Percentiles rank a stretch among this genome's conserved stretches.
Evolutionary conservation across 2,888 invertebrate species (phyloP).

Genomic region (Blastobasis adustella): DNA sequence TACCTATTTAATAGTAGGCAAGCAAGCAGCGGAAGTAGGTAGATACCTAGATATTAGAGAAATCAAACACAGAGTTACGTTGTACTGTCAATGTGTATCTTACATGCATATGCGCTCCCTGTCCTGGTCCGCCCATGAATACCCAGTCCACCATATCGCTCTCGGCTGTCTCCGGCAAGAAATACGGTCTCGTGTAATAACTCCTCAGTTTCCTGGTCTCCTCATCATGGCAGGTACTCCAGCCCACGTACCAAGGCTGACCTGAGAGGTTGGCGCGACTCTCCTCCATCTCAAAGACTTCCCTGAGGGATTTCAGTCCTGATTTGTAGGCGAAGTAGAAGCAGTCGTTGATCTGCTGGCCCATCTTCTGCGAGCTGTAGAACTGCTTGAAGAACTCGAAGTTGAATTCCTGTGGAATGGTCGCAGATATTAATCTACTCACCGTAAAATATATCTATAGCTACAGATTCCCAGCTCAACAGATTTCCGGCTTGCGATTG

Average conservation of each 20-base stretch:
- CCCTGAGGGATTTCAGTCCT: conserved; percentile 83
- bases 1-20: no score
- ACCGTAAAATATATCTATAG: no score
- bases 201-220: conserved; percentile 84
- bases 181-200: conserved; percentile 90
- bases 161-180: conserved; percentile 89
- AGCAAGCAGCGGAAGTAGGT: background rate
- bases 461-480: no score
- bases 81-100: conserved; percentile 34
- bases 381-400: conserved; percentile 88
- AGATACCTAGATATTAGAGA: no score
- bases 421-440: background rate
- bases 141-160: conserved; percentile 96
- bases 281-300: conserved; percentile 88
- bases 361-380: conserved; percentile 76
- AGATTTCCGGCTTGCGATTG: no score
- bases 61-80: no score
- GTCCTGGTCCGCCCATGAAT: conserved; percentile 96
- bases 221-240: conserved; percentile 95
- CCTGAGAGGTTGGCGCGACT: conserved; percentile 78
- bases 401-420: conserved; percentile 76
- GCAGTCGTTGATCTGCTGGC: conserved; percentile 78
- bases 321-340: conserved; percentile 97
- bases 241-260: conserved; percentile 84
- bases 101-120: conserved; percentile 97